Conservation (phyloP, 2,888 invertebrate species). For the Caenorhabditis sp. region DNA sequence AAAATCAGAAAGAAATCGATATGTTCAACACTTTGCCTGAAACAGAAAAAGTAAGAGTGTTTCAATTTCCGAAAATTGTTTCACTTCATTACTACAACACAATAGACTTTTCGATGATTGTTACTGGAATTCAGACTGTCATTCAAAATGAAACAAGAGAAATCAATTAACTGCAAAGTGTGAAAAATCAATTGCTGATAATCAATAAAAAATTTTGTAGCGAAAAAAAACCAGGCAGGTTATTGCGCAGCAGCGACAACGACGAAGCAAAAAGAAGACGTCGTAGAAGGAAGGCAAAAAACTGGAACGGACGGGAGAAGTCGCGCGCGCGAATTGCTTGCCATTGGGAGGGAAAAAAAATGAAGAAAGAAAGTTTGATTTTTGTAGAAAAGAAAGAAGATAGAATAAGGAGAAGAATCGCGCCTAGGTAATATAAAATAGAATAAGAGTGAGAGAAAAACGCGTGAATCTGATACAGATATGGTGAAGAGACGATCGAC, state of each 20-base stretch:
- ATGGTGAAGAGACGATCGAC: background rate
- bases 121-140: too few relatives aligned
- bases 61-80: too few relatives aligned
- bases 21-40: too few relatives aligned
- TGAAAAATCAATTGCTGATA: background rate
- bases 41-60: too few relatives aligned
- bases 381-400: slow-evolving; percentile 8
- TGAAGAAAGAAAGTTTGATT: slow-evolving; percentile 4
- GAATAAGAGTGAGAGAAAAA: background rate
- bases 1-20: too few relatives aligned
- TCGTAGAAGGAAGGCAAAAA: slow-evolving; percentile 8
- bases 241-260: background rate
- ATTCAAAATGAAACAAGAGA: background rate
- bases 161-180: background rate
- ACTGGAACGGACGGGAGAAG: slow-evolving; percentile 3
- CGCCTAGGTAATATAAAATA: background rate
- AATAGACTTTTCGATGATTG: too few relatives aligned
- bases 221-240: slow-evolving; percentile 1
- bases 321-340: slow-evolving; percentile 4
- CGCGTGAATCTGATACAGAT: background rate
- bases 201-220: background rate
- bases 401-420: background rate
- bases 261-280: background rate
- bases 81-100: too few relatives aligned
- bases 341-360: slow-evolving; percentile 1